Percentiles rank a stretch among this genome's conserved stretches.
phyloP scores from a whole-genome alignment of 2,797 vertebrate species.

The Toxotes lorentzi region DNA sequence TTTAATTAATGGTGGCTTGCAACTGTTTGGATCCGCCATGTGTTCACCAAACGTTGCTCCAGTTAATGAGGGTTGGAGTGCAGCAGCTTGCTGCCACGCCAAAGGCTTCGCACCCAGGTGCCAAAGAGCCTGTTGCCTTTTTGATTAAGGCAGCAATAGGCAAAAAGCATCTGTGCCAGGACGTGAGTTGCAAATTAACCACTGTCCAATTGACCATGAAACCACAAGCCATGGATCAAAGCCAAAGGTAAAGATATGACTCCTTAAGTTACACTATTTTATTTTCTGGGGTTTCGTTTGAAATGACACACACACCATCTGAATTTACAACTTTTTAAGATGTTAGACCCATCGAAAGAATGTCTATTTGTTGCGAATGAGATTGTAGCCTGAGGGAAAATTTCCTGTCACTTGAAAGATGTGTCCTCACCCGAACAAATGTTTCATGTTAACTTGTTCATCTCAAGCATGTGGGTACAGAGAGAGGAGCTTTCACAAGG shows the following conservation, averaged over 20 bases:
- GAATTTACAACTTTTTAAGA: constrained; percentile 48
- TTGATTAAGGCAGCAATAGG: constrained; percentile 45
- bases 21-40: constrained; percentile 59
- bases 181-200: constrained; percentile 45
- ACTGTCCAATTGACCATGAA: constrained; percentile 50
- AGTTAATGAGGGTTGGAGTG: constrained; percentile 43
- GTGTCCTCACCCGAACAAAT: constrained; percentile 56
- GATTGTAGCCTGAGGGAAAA: constrained; percentile 43
- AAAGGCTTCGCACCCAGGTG: constrained; percentile 63
- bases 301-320: constrained; percentile 44
- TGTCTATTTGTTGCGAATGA: constrained; percentile 53
- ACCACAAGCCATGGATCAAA: constrained; percentile 50
- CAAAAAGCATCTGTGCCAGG: constrained; percentile 35
- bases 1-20: constrained; percentile 43
- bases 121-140: constrained; percentile 47
- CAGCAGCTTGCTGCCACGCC: constrained; percentile 45
- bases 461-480: constrained; percentile 33
- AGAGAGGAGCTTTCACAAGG: constrained; percentile 30
- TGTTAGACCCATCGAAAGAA: constrained; percentile 42
- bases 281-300: constrained; percentile 24
- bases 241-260: constrained; percentile 7
- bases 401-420: constrained; percentile 60
- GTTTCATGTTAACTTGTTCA: constrained; percentile 70
- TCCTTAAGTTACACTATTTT: constrained; percentile 28
- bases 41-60: constrained; percentile 59